Percentiles rank a stretch among this genome's conserved stretches.
These are phyloP conservation scores for Plectrocnemia conspersa DNA, from an alignment of 1,140 invertebrate genomes.

Conservation along the genomic window DNA sequence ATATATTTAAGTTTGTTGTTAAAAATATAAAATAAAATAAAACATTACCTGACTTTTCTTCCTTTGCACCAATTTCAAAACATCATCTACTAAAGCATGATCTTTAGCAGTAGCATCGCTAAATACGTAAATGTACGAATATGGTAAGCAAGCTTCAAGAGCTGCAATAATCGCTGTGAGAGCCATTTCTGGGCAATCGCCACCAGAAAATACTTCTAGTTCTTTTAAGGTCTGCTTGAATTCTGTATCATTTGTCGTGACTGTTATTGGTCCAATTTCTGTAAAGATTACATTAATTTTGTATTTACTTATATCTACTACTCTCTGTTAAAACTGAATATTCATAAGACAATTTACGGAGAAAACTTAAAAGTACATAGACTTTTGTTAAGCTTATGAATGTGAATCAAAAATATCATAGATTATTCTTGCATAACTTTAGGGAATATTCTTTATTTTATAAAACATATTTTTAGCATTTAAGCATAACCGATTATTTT, in stretches of 20 bases:
- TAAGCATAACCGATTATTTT: too few relatives aligned
- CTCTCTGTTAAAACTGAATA: too few relatives aligned
- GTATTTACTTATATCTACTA: too few relatives aligned
- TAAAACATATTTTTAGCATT: too few relatives aligned
- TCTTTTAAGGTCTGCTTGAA: constrained; percentile 56
- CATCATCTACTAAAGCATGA: constrained; percentile 56
- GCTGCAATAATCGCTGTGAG: constrained; percentile 61
- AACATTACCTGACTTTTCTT: constrained; percentile 63
- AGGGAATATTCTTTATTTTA: too few relatives aligned
- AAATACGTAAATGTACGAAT: constrained; percentile 72
- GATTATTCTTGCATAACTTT: too few relatives aligned
- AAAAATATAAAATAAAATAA: too few relatives aligned
- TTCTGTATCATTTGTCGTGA: constrained; percentile 56
- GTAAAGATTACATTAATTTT: too few relatives aligned
- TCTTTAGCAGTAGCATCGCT: constrained; percentile 71
- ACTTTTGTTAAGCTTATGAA: too few relatives aligned
- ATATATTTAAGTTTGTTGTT: background rate
- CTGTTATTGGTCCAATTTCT: constrained; percentile 61
- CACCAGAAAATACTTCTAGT: constrained; percentile 64
- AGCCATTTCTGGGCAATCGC: constrained; percentile 71
- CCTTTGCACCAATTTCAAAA: constrained; percentile 62
- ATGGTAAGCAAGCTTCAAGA: constrained; percentile 58
- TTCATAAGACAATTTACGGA: too few relatives aligned
- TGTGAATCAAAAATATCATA: too few relatives aligned
- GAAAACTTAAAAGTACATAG: too few relatives aligned